These are phyloP conservation scores for Hylia prasina DNA, from an alignment of 2,113 vertebrate species.

Conservation along the genomic window DNA sequence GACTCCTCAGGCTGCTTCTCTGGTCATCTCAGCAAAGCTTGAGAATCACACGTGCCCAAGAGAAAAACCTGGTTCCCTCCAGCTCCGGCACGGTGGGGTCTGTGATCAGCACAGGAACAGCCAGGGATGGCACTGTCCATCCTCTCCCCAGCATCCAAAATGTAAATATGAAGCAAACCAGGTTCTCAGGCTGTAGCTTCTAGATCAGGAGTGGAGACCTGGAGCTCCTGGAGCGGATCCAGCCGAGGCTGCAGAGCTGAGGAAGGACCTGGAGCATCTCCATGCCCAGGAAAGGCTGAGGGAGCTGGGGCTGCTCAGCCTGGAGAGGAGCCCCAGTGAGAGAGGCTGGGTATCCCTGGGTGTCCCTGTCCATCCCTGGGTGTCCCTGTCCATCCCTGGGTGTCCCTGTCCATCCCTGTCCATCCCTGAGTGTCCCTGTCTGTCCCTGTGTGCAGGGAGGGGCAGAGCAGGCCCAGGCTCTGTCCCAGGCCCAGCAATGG, in stretches of 20 bases:
- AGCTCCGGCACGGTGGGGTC: rapidly evolving
- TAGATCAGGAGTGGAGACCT: background rate
- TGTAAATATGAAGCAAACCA: background rate
- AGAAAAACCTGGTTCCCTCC: background rate
- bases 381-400: background rate
- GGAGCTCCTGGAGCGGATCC: background rate
- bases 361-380: background rate
- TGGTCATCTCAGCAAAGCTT: background rate
- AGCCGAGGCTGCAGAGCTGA: rapidly evolving
- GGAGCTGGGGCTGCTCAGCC: background rate
- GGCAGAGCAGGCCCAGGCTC: background rate
- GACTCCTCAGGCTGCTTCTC: background rate
- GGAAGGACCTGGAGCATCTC: background rate
- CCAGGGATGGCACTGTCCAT: background rate
- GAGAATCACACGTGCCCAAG: background rate
- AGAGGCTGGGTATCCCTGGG: background rate
- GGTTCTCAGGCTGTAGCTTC: background rate
- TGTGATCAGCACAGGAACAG: background rate
- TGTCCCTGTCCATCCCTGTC: too few relatives aligned
- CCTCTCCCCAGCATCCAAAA: background rate
- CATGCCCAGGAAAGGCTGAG: background rate
- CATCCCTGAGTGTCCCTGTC: background rate
- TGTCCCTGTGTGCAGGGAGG: background rate
- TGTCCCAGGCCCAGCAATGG: background rate
- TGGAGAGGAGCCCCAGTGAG: background rate